Conservation (phyloP, 1,140 invertebrate genomes). For the Oncopodura yosiiana region DNA sequence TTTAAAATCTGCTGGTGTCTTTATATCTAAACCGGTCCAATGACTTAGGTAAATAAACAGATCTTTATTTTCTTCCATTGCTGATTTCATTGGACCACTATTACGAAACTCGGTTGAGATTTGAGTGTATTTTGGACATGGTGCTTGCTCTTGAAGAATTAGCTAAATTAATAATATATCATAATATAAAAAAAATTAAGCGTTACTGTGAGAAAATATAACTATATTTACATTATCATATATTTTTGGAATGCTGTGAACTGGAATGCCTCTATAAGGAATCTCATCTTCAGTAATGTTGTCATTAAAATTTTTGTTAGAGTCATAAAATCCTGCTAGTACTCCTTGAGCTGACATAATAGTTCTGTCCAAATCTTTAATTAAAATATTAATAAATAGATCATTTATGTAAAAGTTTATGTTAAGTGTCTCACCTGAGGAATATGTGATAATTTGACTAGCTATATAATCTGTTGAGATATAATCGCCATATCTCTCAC, state of each 20-base stretch:
- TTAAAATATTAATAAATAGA: too few species aligned
- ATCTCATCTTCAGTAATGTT: conserved; percentile 74
- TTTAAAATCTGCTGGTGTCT: neutral
- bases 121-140: conserved; percentile 54
- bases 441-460: too few species aligned
- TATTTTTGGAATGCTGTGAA: conserved; percentile 61
- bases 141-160: too few species aligned
- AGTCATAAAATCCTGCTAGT: conserved; percentile 66
- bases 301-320: conserved; percentile 58
- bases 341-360: conserved; percentile 78
- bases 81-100: conserved; percentile 47
- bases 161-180: too few species aligned
- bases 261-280: too few species aligned
- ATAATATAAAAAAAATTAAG: too few species aligned
- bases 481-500: neutral
- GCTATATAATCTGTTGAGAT: neutral
- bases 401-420: too few species aligned
- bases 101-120: conserved; percentile 48
- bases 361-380: conserved; percentile 78
- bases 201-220: too few species aligned
- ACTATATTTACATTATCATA: conserved; percentile 51
- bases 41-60: conserved; percentile 55
- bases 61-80: conserved; percentile 49
- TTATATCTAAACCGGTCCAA: conserved; percentile 45
- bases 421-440: too few species aligned